A percentile compares a stretch with the other conserved stretches of the same genome.
Evolutionary conservation across 30 jellyfish, hydroid and myxozoan species (phyloP).

Genomic region (Sanderia malayensis): DNA sequence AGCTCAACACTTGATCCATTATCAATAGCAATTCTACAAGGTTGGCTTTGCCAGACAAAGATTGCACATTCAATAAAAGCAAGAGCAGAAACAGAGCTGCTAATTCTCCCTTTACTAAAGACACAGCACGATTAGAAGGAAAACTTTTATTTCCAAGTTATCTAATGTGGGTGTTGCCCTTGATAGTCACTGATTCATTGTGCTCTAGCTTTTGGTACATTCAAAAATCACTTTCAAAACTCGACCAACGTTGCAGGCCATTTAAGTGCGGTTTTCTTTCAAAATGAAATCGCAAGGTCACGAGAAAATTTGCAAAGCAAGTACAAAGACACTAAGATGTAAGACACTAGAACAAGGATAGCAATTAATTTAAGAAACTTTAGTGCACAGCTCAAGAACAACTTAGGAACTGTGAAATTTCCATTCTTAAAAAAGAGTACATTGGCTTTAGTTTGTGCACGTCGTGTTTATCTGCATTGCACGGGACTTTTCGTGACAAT

Average conservation of each 20-base stretch:
- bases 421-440: too few relatives aligned
- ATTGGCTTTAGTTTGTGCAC: too few relatives aligned
- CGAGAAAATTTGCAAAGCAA: neutral
- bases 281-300: neutral
- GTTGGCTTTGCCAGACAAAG: too few relatives aligned
- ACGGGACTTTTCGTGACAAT: too few relatives aligned
- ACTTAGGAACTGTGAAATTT: too few relatives aligned
- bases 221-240: neutral
- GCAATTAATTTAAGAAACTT: too few relatives aligned
- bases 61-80: too few relatives aligned
- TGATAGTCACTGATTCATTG: constrained; percentile 1
- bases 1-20: too few relatives aligned
- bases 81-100: neutral
- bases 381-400: too few relatives aligned
- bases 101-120: neutral
- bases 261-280: neutral
- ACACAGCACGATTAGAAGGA: neutral
- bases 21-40: too few relatives aligned
- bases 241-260: neutral
- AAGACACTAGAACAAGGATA: too few relatives aligned
- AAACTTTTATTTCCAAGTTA: neutral
- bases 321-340: neutral
- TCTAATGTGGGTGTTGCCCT: constrained; percentile 8
- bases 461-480: too few relatives aligned
- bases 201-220: neutral